Percentiles rank a stretch among this genome's conserved stretches.
Conservation (phyloP, 1,140 invertebrate genomes). For the Nylanderia fulva region DNA sequence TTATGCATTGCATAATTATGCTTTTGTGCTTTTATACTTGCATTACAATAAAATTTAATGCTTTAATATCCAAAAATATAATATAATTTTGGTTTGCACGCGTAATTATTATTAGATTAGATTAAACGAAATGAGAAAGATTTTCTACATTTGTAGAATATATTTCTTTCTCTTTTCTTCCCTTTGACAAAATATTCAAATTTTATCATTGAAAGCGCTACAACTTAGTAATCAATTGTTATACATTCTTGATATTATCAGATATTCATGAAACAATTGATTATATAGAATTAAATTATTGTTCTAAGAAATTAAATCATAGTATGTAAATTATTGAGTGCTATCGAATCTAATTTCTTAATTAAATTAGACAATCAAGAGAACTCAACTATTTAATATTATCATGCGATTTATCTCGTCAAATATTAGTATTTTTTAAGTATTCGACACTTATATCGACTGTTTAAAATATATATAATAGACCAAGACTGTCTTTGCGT, state of each 20-base stretch:
- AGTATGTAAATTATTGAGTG: slow-evolving; percentile 18
- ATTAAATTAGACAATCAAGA: background rate
- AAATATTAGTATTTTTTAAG: slow-evolving; percentile 67
- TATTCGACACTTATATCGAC: background rate
- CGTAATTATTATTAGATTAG: no score
- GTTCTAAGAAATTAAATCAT: background rate
- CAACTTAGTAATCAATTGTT: background rate
- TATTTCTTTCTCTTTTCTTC: background rate
- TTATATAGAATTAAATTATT: background rate
- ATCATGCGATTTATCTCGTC: slow-evolving; percentile 55
- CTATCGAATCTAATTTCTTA: slow-evolving; percentile 56
- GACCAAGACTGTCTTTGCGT: background rate
- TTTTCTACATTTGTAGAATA: no score
- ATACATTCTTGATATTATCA: background rate
- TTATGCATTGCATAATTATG: no score
- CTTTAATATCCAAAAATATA: no score
- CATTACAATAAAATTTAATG: no score
- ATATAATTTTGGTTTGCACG: no score
- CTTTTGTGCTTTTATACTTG: no score
- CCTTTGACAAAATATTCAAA: background rate
- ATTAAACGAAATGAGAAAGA: no score
- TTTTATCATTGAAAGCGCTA: background rate
- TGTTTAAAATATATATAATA: slow-evolving; percentile 46
- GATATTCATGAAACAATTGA: background rate
- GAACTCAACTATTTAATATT: slow-evolving; percentile 59